Conservation (phyloP, 2,797 vertebrate species). For the Diceros bicornis region DNA sequence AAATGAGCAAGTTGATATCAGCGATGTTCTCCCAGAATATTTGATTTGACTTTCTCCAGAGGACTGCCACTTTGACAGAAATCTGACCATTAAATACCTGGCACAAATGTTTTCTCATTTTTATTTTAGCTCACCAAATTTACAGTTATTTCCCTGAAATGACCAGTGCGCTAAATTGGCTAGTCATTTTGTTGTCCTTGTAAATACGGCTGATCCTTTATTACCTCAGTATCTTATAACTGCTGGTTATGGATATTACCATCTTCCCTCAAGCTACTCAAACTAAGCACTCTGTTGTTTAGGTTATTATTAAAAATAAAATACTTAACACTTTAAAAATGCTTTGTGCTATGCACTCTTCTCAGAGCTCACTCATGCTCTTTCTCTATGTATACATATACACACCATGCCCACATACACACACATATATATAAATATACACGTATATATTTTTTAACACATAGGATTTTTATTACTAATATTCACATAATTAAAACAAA, state of each 20-base stretch:
- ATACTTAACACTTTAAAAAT: neutral
- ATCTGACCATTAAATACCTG: neutral
- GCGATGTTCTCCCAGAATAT: neutral
- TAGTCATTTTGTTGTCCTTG: conserved; percentile 55
- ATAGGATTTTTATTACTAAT: neutral
- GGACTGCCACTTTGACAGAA: conserved; percentile 28
- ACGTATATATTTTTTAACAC: neutral
- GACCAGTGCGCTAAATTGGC: conserved; percentile 38
- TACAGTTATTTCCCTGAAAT: conserved; percentile 66
- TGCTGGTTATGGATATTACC: neutral
- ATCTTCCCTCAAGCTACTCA: neutral
- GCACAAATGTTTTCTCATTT: neutral
- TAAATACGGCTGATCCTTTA: neutral
- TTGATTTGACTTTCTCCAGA: neutral
- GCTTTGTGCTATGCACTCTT: neutral
- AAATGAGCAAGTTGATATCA: neutral
- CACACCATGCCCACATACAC: fast-evolving
- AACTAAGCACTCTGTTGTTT: neutral
- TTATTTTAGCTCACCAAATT: conserved; percentile 37
- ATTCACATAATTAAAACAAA: conserved; percentile 11
- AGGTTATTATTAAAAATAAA: conserved; percentile 57
- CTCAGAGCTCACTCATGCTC: neutral
- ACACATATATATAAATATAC: neutral
- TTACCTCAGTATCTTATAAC: neutral
- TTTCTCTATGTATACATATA: neutral